phyloP scores from a whole-genome alignment of 2,113 vertebrate species.

The Propithecus coquereli region DNA sequence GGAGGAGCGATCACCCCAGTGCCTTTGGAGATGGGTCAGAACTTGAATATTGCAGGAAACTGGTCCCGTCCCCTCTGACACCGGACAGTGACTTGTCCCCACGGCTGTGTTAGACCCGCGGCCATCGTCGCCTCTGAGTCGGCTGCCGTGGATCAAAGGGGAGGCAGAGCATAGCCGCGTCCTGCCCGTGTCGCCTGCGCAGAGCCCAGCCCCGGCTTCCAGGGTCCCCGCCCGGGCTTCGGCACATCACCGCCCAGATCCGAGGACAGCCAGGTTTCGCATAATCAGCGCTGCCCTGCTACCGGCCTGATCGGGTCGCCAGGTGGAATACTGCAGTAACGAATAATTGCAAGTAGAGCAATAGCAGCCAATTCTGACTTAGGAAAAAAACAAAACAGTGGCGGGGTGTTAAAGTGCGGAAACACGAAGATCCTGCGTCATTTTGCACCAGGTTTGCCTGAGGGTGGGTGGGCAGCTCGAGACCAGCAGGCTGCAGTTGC shows the following conservation, averaged over 20 bases:
- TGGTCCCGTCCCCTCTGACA: background rate
- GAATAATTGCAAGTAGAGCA: conserved; percentile 31
- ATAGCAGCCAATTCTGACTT: background rate
- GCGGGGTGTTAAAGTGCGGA: background rate
- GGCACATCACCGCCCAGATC: conserved; percentile 37
- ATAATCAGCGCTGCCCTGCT: background rate
- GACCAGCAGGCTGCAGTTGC: background rate
- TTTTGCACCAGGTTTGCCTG: background rate
- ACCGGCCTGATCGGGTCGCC: background rate
- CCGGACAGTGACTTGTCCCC: conserved; percentile 53
- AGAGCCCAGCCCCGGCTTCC: background rate
- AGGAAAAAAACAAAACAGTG: accelerated
- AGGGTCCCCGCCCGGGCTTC: conserved; percentile 33
- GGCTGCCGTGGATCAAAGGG: conserved; percentile 60
- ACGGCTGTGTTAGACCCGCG: conserved; percentile 36
- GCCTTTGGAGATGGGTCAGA: background rate
- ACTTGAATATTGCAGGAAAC: background rate
- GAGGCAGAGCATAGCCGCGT: background rate
- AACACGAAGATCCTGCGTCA: background rate
- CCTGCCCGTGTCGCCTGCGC: background rate
- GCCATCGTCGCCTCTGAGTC: conserved; percentile 46
- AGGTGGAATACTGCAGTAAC: background rate
- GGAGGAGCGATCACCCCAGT: background rate
- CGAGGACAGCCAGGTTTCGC: conserved; percentile 64
- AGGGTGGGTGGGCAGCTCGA: background rate